Evolutionary conservation across 2,113 vertebrate genomes (phyloP).

Genomic region (Aix galericulata): DNA sequence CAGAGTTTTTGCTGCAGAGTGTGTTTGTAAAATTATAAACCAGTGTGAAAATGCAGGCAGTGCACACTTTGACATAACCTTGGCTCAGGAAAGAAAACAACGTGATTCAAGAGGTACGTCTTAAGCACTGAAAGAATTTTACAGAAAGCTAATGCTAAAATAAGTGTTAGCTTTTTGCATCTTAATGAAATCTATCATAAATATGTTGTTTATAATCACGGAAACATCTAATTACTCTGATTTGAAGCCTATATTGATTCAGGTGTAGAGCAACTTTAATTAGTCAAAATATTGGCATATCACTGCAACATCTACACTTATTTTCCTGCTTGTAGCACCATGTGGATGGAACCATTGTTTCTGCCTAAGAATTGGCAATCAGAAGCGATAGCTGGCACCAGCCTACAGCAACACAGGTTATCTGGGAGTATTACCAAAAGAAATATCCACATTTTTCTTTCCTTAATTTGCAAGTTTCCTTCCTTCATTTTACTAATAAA

Average conservation of each 20-base stretch:
- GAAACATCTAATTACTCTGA: background rate
- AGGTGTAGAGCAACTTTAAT: background rate
- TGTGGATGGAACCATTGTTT: background rate
- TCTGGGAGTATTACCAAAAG: background rate
- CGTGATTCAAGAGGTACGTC: slow-evolving; percentile 85
- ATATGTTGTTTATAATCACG: background rate
- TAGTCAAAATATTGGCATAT: background rate
- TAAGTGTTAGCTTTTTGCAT: background rate
- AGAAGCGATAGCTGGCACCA: background rate
- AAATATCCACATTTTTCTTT: background rate
- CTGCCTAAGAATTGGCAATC: background rate
- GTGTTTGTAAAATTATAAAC: slow-evolving; percentile 87
- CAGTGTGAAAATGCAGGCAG: slow-evolving; percentile 82
- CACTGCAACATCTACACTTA: background rate
- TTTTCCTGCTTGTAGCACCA: background rate
- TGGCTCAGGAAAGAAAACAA: slow-evolving; percentile 88
- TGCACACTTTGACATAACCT: slow-evolving; percentile 86
- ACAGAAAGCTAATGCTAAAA: background rate
- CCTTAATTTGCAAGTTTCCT: background rate
- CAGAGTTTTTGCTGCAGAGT: slow-evolving; percentile 89
- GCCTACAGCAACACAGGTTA: background rate
- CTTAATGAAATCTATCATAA: background rate
- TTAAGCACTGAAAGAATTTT: background rate
- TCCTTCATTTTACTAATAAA: background rate
- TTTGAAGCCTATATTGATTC: background rate